A percentile compares a stretch with the other conserved stretches of the same genome.
phyloP scores from a whole-genome alignment of 2,113 vertebrate genomes.

The Nannospalax galili region DNA sequence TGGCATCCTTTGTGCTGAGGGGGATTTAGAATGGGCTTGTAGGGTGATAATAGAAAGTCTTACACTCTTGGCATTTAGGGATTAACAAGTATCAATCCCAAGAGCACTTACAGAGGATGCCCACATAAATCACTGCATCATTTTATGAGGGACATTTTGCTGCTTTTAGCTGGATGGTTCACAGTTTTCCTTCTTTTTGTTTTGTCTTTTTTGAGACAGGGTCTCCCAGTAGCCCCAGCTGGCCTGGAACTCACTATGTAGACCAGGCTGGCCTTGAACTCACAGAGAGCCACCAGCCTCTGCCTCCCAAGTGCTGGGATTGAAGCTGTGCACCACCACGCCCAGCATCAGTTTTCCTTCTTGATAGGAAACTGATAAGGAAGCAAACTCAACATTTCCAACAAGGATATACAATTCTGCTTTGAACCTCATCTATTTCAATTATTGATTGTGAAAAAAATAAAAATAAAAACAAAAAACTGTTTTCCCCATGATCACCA shows the following conservation, averaged over 20 bases:
- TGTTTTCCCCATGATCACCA: background rate
- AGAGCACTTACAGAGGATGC: background rate
- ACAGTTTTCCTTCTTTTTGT: conserved; percentile 29
- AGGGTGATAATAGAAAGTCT: conserved; percentile 35
- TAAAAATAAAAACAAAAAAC: background rate
- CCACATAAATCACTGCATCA: conserved; percentile 41
- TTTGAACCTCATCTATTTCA: background rate
- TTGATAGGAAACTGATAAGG: background rate
- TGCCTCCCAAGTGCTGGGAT: too few relatives aligned
- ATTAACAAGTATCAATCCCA: conserved; percentile 43
- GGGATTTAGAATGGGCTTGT: conserved; percentile 31
- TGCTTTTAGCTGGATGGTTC: conserved; percentile 2
- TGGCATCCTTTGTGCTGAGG: conserved; percentile 58
- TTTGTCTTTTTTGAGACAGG: too few relatives aligned
- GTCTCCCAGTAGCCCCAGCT: too few relatives aligned
- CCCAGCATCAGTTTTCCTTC: conserved; percentile 26
- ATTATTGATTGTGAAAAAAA: background rate
- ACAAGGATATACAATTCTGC: background rate
- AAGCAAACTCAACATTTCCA: background rate
- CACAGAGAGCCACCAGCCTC: too few relatives aligned
- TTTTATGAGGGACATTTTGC: background rate
- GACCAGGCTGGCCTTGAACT: too few relatives aligned
- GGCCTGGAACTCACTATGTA: too few relatives aligned
- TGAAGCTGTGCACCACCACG: too few relatives aligned
- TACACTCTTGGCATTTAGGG: conserved; percentile 10